Conservation (phyloP, 2,888 invertebrate species). For the Lepas anatifera region DNA sequence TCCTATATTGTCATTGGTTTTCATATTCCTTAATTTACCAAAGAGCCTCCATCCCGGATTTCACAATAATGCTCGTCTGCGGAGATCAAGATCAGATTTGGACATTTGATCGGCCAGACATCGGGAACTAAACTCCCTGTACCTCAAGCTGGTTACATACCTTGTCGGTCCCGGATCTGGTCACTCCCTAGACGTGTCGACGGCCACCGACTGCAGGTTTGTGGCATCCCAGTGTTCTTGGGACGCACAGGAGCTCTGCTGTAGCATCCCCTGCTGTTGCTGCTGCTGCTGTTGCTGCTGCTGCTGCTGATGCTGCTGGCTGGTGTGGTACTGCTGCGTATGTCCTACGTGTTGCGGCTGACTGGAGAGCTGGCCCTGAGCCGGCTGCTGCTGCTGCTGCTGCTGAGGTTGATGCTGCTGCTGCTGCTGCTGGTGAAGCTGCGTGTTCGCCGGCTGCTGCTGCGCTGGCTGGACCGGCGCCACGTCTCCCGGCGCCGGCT, state of each 20-base stretch:
- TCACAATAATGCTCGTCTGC: no score
- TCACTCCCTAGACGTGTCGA: not conserved
- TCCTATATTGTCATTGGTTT: no score
- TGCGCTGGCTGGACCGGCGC: not conserved
- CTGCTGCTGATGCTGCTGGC: not conserved
- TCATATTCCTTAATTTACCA: no score
- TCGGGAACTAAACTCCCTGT: no score
- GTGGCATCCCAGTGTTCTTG: not conserved
- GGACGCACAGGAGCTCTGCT: not conserved
- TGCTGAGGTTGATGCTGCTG: conserved; percentile 4
- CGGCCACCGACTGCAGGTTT: not conserved
- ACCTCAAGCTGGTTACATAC: no score
- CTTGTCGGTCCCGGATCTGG: no score
- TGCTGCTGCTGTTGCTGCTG: conserved; percentile 1
- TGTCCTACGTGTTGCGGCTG: not conserved
- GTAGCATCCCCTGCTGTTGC: not conserved
- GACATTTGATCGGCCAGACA: no score
- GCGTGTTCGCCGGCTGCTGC: no score
- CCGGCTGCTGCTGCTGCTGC: not conserved
- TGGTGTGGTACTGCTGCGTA: not conserved
- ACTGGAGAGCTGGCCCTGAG: not conserved
- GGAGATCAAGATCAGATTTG: no score
- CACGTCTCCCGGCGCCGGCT: not conserved
- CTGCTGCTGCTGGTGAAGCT: not conserved
- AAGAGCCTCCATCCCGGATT: no score